A percentile compares a stretch with the other conserved stretches of the same genome.
Evolutionary conservation across 2,888 invertebrate genomes (phyloP).

Genomic region (Resseliella maxima): DNA sequence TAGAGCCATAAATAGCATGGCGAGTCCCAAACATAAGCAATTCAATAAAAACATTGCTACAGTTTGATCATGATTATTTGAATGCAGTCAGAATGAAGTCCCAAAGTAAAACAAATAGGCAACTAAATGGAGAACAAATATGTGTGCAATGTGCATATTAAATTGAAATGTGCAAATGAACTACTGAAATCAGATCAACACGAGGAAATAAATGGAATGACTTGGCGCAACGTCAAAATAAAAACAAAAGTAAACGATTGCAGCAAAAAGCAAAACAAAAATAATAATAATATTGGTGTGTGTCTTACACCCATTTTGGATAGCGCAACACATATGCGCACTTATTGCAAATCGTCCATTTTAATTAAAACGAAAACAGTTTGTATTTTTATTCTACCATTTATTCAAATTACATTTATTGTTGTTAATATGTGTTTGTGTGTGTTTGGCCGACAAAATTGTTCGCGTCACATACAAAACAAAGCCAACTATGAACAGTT

Average conservation of each 20-base stretch:
- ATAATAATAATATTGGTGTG: background rate
- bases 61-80: conserved; percentile 28
- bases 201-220: background rate
- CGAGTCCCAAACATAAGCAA: background rate
- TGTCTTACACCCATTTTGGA: background rate
- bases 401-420: conserved; percentile 45
- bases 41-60: conserved; percentile 38
- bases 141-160: background rate
- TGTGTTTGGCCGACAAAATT: background rate
- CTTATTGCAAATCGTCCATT: conserved; percentile 38
- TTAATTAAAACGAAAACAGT: conserved; percentile 53
- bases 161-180: conserved; percentile 28
- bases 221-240: background rate
- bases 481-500: too few relatives aligned
- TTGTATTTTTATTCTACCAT: conserved; percentile 14
- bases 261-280: background rate
- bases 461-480: background rate
- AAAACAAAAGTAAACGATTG: background rate
- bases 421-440: too few relatives aligned
- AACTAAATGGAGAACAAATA: background rate
- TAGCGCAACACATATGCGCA: background rate
- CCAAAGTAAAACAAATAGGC: background rate
- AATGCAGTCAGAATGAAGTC: background rate
- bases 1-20: background rate
- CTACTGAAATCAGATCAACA: conserved; percentile 35